Evolutionary conservation across 2,113 vertebrate genomes (phyloP), one percentile per base, ranked within the genome.

Genomic region (Solenodon paradoxus): DNA sequence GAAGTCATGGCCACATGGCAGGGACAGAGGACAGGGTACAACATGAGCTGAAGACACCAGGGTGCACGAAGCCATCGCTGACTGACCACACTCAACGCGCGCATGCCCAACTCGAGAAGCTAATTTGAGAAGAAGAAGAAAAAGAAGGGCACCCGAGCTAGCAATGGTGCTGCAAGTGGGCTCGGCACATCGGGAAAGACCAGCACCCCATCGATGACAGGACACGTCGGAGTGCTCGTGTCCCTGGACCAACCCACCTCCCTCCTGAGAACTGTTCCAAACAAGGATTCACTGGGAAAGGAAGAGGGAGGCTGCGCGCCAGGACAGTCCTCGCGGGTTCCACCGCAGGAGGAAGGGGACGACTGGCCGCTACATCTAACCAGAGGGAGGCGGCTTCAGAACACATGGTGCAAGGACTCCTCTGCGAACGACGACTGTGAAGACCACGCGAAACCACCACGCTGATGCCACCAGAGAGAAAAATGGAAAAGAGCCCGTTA

Each of bases 401-500:
- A 59, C 61, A 59, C 26, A 30, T 0, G 1, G 63, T 6, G 13
- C 49, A 2, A 26, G 3, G 11, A 7, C 11, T 0, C 53, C 66
- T n/a, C 78, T 9, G 1, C 63, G n/a, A 89, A 5, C 3, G 11
- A 11, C 0, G 28, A 17, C 0, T 4, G 10, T 11, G 26, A 51
- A 53, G 66, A 71, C 26, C 0, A 32, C 9, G 9, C 38, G 47
- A 7, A 74, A 63, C 35, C 11, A 61, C 26, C 77, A 30, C 7
- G 57, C 28, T 10, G 51, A 11, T 5, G 20, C 24, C 38, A 15
- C 49, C 0, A 30, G 53, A 53, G 38, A 26, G 2, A 7, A 32
- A 64, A 49, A 4, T 2, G 20, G 38, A 19, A 71, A 78, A 47
- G 57, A n/a, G n/a, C 15, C 51, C 5, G 19, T 17, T 32, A 53